Base-by-base conservation (phyloP, 1,140 invertebrate species). In the Orussus abietinus region DNA sequence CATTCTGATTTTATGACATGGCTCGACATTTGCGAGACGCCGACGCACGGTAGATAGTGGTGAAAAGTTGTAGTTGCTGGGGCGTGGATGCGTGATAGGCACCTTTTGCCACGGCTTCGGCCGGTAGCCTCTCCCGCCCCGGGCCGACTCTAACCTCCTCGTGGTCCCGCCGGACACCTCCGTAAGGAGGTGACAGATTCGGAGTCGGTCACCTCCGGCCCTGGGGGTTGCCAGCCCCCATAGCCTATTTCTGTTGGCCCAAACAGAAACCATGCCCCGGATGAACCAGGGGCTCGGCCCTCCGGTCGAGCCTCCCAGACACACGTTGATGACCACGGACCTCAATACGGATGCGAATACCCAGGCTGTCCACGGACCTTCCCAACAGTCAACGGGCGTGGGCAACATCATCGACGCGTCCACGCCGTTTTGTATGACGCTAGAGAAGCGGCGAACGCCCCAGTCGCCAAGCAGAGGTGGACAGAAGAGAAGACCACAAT, bases 391-490 rank as follows among this genome's bases (percentile, higher is more conserved):
- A 44, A 18, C 9, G 38, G 45, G 2, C 9, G 33, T 3, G 38
- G 45, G 12, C 34, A 38, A 6, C 45, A 47, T 15, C 12, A 34
- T 6, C 39, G 38, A 20, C 29, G 19, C n/a, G 26, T n/a, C 11
- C 45, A 47, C 30, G 42, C 37, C n/a, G 45, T 42, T 14, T 38
- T 33, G 45, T 47, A 42, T 17, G 45, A 47, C 20, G 34, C 32
- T 9, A 11, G 20, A 13, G n/a, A 31, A 11, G n/a, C n/a, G n/a
- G n/a, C n/a, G n/a, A 42, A 42, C 20, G 22, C 19, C 5, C 12
- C 10, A 5, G n/a, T 7, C 18, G 11, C 1, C 0, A 47, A 42
- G 19, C 14, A 25, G n/a, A 18, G 45, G 7, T 42, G 45, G 39
- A 13, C 26, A 1, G 18, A 32, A 1, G 45, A 47, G 17, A 40